Evolutionary conservation across 2,888 invertebrate genomes (phyloP).

Genomic region (Merodon equestris): DNA sequence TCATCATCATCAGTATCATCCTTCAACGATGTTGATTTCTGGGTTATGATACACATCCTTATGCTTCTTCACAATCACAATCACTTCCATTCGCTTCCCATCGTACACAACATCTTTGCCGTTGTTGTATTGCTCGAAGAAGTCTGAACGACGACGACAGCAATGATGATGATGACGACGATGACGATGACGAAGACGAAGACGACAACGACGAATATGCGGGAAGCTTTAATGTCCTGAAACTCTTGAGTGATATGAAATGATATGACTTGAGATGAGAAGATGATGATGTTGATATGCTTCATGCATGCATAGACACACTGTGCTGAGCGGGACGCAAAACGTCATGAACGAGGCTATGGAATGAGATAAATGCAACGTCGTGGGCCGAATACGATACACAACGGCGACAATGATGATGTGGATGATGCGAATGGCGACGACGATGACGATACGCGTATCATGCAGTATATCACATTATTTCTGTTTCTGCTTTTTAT

Average conservation of each 20-base stretch:
- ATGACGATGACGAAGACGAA: background rate
- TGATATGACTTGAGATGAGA: conserved; percentile 68
- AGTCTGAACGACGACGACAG: too few relatives aligned
- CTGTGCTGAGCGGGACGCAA: conserved; percentile 19
- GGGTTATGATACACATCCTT: conserved; percentile 66
- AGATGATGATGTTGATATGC: conserved; percentile 69
- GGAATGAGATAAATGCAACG: background rate
- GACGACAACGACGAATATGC: conserved; percentile 56
- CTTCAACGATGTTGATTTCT: conserved; percentile 68
- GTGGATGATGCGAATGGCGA: conserved; percentile 53
- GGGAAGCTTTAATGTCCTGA: conserved; percentile 69
- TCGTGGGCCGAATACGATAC: conserved; percentile 54
- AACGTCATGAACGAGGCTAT: background rate
- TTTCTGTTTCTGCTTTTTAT: background rate
- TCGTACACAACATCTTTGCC: conserved; percentile 54
- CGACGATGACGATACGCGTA: conserved; percentile 62
- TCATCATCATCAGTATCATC: conserved; percentile 21
- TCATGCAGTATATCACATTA: conserved; percentile 47
- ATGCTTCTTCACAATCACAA: conserved; percentile 18
- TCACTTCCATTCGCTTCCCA: conserved; percentile 5
- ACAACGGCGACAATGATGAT: conserved; percentile 60
- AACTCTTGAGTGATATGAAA: conserved; percentile 69
- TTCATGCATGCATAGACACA: conserved; percentile 68
- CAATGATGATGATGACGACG: too few relatives aligned
- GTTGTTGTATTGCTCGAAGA: too few relatives aligned